Evolutionary conservation across 2,113 vertebrate genomes (phyloP), one percentile per base, ranked within the genome.

Genomic region (Pongo abelii): DNA sequence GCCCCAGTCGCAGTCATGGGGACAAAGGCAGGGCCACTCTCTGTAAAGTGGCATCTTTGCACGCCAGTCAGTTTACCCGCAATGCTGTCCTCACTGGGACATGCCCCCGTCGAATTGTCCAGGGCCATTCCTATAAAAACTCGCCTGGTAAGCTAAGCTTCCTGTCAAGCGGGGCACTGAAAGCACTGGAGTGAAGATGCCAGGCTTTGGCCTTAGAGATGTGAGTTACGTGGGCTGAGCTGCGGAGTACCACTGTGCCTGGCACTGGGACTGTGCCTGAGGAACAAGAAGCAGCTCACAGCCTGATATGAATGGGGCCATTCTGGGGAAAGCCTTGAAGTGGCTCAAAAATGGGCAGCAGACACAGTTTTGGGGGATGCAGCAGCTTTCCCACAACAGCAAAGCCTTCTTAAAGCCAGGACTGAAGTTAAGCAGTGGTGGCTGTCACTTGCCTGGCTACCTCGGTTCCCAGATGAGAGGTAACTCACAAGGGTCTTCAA

Each of bases 181-280:
- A 83, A 38, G 17, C 57, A 57, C 14, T 11, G 35, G 30, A 38
- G 5, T 38, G 20, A n/a, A 75, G 14, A 48, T 38, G 9, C 38
- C 18, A 43, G 27, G 40, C 57, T n/a, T 2, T n/a, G 35, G 40
- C 30, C 48, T 50, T 55, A 18, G 23, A 43, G 25, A 57, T 77
- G 30, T 4, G 12, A 11, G 10, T 20, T 0, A 23, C 9, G 8
- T 78, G 14, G 25, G n/a, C 69, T 8, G 2, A 13, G n/a, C 27
- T 0, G 2, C 3, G 8, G 20, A 35, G 17, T 30, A 55, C 3
- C 8, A 18, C 8, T 0, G 20, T 27, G n/a, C 32, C 5, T 17
- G 22, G 50, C 61, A 43, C 27, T 38, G 52, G 61, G 25, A 52
- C n/a, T 38, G 12, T 2, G 4, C n/a, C n/a, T 13, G 57, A 27